phyloP scores from a whole-genome alignment of 1,140 invertebrate genomes.

The Telenomus remus region DNA sequence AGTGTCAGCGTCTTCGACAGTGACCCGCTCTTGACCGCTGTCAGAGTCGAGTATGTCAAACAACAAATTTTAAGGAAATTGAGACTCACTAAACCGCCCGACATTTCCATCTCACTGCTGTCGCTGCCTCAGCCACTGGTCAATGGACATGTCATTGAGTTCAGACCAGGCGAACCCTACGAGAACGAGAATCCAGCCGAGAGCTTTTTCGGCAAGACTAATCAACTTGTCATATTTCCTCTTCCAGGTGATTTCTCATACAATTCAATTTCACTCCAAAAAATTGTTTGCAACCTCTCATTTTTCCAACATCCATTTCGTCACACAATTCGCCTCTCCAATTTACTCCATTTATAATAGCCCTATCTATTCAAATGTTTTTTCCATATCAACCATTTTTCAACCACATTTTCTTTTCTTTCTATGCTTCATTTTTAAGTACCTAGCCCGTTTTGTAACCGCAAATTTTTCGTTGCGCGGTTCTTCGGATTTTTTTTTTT shows the following conservation, averaged over 20 bases:
- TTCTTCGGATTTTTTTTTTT: too few species aligned
- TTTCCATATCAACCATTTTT: too few species aligned
- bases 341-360: too few species aligned
- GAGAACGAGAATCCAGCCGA: constrained; percentile 75
- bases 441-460: too few species aligned
- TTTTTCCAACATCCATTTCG: too few species aligned
- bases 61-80: constrained; percentile 87
- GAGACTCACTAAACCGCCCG: constrained; percentile 82
- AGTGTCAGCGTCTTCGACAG: constrained; percentile 60
- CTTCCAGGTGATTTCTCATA: constrained; percentile 79
- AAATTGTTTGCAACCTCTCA: too few species aligned
- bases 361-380: too few species aligned
- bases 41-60: constrained; percentile 86
- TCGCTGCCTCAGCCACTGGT: constrained; percentile 82
- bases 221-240: constrained; percentile 86
- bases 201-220: constrained; percentile 86
- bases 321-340: too few species aligned
- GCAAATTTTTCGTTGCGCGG: too few species aligned
- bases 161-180: constrained; percentile 65
- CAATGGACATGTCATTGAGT: constrained; percentile 76
- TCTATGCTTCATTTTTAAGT: too few species aligned
- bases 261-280: neutral
- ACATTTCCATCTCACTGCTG: constrained; percentile 76
- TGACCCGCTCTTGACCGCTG: constrained; percentile 73
- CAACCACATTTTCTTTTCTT: too few species aligned